Base-by-base conservation (phyloP, 2,888 invertebrate species). In the Acheta domesticus region DNA sequence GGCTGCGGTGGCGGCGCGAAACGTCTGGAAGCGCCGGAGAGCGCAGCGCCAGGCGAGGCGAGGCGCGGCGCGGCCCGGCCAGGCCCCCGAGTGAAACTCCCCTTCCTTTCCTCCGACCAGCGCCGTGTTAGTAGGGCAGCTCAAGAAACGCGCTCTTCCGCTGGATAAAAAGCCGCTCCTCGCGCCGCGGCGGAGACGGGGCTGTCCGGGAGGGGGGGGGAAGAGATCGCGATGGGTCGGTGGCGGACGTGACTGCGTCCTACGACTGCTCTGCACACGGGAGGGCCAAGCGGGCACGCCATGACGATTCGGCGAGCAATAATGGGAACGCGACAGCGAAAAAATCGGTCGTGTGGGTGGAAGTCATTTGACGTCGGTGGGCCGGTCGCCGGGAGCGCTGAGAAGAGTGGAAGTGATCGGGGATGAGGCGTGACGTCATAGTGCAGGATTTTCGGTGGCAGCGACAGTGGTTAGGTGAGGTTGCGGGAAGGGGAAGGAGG, bases 71-170 rank as follows among this genome's bases (percentile, higher is more conserved):
- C 62, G 62, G 14, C 62, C 16, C 14, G 16, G 62, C 62, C 62
- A 62, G 5, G 36, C 62, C 62, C 16, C 8, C 62, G 14, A 62
- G 62, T 62, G 62, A 62, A 62, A 62, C n/a, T n/a, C 62, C 62
- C 62, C 62, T 62, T 62, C 62, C 62, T 62, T 62, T 62, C 62
- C 62, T 19, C 62, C 62, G n/a, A 5, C 62, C 11, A 36, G 14
- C 62, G 62, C 16, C 62, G 62, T 62, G 62, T 62, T 62, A 62
- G 62, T 62, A 62, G 62, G 62, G 62, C 62, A 62, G n/a, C 62
- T 62, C 62, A 62, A 62, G 62, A 62, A 62, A 62, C 62, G 62
- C 62, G n/a, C 62, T 62, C 62, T 62, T 62, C 62, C 62, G 62
- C n/a, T n/a, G 62, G 62, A 62, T 62, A 62, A 62, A 62, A 62